Conservation (phyloP, 2,888 invertebrate species). For the Athripsodes cinereus region DNA sequence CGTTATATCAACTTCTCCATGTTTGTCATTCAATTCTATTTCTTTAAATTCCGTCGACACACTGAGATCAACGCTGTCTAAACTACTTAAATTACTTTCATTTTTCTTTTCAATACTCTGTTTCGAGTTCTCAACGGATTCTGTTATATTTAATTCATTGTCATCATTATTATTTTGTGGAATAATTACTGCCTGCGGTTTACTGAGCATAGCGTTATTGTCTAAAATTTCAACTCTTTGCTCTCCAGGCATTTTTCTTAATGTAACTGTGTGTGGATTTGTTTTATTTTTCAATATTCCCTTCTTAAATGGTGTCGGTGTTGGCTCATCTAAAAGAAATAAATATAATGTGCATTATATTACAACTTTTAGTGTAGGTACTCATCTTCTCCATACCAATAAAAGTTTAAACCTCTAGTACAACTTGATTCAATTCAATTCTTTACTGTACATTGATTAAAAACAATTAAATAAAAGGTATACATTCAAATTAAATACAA, state of each 20-base stretch:
- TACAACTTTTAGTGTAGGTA: too few relatives aligned
- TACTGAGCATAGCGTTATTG: conserved; percentile 22
- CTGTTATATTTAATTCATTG: conserved; percentile 11
- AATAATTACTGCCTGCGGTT: background rate
- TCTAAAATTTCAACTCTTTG: conserved; percentile 23
- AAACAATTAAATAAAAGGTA: too few relatives aligned
- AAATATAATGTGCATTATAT: too few relatives aligned
- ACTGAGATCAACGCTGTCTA: background rate
- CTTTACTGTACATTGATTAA: too few relatives aligned
- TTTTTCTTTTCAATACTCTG: conserved; percentile 13
- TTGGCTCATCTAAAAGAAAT: conserved; percentile 6
- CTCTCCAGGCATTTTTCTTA: conserved; percentile 17
- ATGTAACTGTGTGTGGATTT: conserved; percentile 10
- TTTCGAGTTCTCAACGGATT: conserved; percentile 1
- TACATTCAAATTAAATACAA: too few relatives aligned
- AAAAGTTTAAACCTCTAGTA: too few relatives aligned
- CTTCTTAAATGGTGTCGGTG: conserved; percentile 15
- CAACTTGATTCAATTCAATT: too few relatives aligned
- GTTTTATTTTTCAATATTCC: conserved; percentile 18
- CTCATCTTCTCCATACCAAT: too few relatives aligned
- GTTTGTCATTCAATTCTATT: conserved; percentile 1
- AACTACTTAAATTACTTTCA: background rate
- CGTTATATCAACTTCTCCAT: conserved; percentile 6
- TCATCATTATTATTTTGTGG: background rate
- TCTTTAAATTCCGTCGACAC: conserved; percentile 20